Base-by-base conservation (phyloP, 2,888 invertebrate genomes). In the Agonopterix arenella region DNA sequence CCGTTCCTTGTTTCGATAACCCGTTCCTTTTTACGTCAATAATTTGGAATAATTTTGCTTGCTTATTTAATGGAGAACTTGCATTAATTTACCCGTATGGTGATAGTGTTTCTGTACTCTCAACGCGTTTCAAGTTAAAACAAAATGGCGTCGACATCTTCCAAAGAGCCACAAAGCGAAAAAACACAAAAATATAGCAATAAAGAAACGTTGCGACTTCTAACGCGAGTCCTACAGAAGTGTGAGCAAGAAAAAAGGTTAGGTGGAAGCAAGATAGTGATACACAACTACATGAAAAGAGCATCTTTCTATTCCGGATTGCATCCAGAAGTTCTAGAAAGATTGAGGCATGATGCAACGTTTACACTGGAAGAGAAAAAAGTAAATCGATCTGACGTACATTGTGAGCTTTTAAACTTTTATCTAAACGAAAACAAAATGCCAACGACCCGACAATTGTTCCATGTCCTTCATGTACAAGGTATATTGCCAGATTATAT, bases 401-500 rank as follows among this genome's bases (percentile, higher is more conserved):
- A 66, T 16, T 46, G 52, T 1, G 55, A 55, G 41, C 48, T 73
- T 3, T 48, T 60, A 3, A 7, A 53, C 1, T 66, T 62, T 18
- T 73, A 66, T 54, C 36, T 60, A 1, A 9, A 47, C 0, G 8
- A 52, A 2, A 49, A 53, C 0, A 50, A 45, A 3, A 50, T 75
- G 11, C 76, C 76, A 0, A 58, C 67, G 0, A 64, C 69, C 0
- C 53, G 50, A 11, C 49, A 67, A 5, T 37, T 77, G 2, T 73
- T 59, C 28, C 8, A 54, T 1, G 48, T 53, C 13, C 13, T 48
- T 8, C 10, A 0, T 41, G 4, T 76, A 2, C 11, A 53, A 13
- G 50, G 42, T 0, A 52, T 57, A 16, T 54, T 70, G 37, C 68
- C 72, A 0, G 4, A 36, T 1, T 58, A 69, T 10, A 60, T 72